Conservation (phyloP, 2,113 vertebrate species). For the Progne subis region DNA sequence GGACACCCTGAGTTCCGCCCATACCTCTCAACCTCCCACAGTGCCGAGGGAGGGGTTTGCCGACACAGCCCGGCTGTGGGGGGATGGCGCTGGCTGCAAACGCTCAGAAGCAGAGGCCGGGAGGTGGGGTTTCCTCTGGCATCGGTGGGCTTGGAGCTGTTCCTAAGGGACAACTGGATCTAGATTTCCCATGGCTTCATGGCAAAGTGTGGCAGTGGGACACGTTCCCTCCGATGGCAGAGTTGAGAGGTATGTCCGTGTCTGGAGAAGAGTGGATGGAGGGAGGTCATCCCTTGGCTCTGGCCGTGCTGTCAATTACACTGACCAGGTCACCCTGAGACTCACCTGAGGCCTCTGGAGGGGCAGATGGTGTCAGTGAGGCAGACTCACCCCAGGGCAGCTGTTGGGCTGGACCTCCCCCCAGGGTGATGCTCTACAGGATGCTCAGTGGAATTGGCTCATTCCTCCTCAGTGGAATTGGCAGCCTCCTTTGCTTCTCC, state of each 20-base stretch:
- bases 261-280: conserved; percentile 42
- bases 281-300: conserved; percentile 10
- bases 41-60: not conserved
- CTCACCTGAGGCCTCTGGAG: not conserved
- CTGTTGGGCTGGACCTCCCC: not conserved
- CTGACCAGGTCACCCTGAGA: conserved; percentile 29
- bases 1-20: conserved; percentile 28
- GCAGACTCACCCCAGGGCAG: not conserved
- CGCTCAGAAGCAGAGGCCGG: not conserved
- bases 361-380: not conserved
- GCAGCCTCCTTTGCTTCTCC: conserved; percentile 60
- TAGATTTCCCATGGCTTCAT: not conserved
- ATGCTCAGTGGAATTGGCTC: conserved; percentile 75
- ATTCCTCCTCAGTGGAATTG: conserved; percentile 47
- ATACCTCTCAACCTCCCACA: conserved; percentile 75
- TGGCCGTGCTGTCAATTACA: conserved; percentile 71
- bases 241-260: conserved; percentile 76
- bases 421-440: not conserved
- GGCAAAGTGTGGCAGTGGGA: not conserved
- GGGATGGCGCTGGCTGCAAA: not conserved
- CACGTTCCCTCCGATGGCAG: conserved; percentile 37
- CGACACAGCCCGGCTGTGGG: not conserved
- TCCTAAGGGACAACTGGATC: not conserved
- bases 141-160: not conserved
- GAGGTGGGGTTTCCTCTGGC: not conserved